Conservation (phyloP, 2,797 vertebrate species). For the Triplophysa yarkandensis region DNA sequence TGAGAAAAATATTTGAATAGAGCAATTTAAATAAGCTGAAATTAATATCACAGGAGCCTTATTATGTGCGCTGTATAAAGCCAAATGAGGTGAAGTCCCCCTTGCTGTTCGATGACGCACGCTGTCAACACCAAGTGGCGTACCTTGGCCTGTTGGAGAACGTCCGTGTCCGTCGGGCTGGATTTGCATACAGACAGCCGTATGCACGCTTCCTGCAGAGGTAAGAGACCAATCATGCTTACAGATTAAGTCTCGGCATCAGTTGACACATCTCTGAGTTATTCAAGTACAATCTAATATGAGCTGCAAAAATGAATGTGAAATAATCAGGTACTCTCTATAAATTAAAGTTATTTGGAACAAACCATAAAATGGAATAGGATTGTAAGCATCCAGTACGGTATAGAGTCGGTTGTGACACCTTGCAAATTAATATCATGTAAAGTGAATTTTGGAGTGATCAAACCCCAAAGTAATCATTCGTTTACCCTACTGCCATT, state of each 20-base stretch:
- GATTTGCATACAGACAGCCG: conserved; percentile 90
- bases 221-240: conserved; percentile 61
- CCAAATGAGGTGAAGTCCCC: conserved; percentile 89
- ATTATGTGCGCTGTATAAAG: conserved; percentile 91
- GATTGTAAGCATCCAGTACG: no score
- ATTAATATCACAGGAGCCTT: conserved; percentile 80
- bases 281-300: background rate
- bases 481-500: no score
- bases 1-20: conserved; percentile 3
- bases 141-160: conserved; percentile 95
- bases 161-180: conserved; percentile 87
- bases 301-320: no score
- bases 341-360: no score
- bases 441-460: no score
- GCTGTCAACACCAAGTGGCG: conserved; percentile 88
- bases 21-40: background rate
- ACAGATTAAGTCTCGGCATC: background rate
- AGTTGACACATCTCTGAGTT: background rate
- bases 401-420: no score
- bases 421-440: no score
- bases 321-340: no score
- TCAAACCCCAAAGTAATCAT: no score
- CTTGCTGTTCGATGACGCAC: conserved; percentile 76
- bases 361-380: no score
- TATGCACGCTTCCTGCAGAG: conserved; percentile 88